phyloP scores from a whole-genome alignment of 2,888 invertebrate species.

The Parelbella ahira region DNA sequence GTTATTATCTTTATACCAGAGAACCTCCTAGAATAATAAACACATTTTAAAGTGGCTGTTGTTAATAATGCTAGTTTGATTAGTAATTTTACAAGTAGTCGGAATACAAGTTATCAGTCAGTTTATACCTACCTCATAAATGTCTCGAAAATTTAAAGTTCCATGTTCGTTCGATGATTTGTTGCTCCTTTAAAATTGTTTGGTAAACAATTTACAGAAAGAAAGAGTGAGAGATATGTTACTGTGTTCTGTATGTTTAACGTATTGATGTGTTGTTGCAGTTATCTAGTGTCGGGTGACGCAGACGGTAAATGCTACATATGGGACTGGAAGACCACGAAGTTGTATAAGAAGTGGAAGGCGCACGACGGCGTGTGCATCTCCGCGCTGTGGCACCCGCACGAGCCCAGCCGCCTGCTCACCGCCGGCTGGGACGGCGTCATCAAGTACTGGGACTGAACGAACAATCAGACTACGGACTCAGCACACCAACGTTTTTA shows the following conservation, averaged over 20 bases:
- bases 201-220: too few relatives aligned
- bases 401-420: slow-evolving; percentile 98
- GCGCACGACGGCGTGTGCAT: slow-evolving; percentile 99
- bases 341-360: slow-evolving; percentile 98
- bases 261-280: slow-evolving; percentile 64
- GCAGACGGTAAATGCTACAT: slow-evolving; percentile 99
- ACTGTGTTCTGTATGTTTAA: background rate
- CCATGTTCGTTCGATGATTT: too few relatives aligned
- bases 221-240: too few relatives aligned
- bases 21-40: too few relatives aligned
- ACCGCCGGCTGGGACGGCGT: slow-evolving; percentile 99
- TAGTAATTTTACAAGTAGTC: too few relatives aligned
- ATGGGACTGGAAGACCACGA: slow-evolving; percentile 99
- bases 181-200: too few relatives aligned
- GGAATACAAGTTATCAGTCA: too few relatives aligned
- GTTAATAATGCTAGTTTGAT: too few relatives aligned
- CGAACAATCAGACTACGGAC: slow-evolving; percentile 34
- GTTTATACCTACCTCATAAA: too few relatives aligned
- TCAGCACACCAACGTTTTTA: slow-evolving; percentile 43
- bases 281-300: slow-evolving; percentile 98
- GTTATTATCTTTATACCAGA: too few relatives aligned
- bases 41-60: too few relatives aligned
- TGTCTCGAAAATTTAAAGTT: too few relatives aligned
- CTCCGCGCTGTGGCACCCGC: slow-evolving; percentile 97
- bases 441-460: slow-evolving; percentile 98